Conservation (phyloP, 37 sponge, comb jelly and placozoan genomes). For the Sycon ciliatum region DNA sequence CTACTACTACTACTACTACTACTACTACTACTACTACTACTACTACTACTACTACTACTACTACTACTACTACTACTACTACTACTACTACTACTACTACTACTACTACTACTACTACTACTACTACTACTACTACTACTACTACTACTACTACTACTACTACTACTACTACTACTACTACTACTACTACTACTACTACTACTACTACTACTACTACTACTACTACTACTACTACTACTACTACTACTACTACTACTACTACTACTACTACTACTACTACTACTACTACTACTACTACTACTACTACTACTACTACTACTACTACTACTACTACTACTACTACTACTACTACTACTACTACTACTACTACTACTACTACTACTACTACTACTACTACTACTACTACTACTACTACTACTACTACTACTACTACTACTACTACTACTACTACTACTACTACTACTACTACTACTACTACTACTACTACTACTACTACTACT, state of each 20-base stretch:
- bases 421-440: neutral
- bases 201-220: constrained; percentile 8
- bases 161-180: neutral
- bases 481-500: neutral
- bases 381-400: neutral
- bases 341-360: constrained; percentile 6
- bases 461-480: neutral
- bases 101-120: constrained; percentile 6
- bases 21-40: constrained; percentile 8
- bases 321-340: constrained; percentile 8
- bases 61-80: neutral
- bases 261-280: neutral
- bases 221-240: constrained; percentile 6
- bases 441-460: neutral
- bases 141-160: neutral
- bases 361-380: constrained; percentile 8
- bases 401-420: neutral
- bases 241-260: constrained; percentile 8
- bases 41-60: constrained; percentile 6
- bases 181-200: constrained; percentile 8
- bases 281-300: neutral
- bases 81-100: constrained; percentile 2
- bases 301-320: neutral
- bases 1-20: constrained; percentile 8
- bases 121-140: constrained; percentile 1